A percentile compares a stretch with the other conserved stretches of the same genome.
phyloP scores from a whole-genome alignment of 2,888 invertebrate genomes.

The Capitulum mitella region DNA sequence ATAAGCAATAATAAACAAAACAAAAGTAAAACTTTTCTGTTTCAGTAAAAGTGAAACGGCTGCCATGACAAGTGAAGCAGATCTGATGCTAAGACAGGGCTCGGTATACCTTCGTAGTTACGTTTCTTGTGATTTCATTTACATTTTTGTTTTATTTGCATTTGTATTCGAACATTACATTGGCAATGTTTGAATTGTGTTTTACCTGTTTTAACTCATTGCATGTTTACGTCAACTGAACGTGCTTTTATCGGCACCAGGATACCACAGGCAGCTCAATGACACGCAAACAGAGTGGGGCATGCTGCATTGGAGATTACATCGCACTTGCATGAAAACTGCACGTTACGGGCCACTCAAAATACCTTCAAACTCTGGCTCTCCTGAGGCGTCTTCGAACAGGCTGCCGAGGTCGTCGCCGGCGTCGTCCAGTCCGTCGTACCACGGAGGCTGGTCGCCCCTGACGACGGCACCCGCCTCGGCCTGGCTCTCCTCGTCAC shows the following conservation, averaged over 20 bases:
- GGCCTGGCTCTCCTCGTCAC: not conserved
- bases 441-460: not conserved
- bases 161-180: too few species aligned
- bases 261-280: too few species aligned
- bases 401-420: not conserved
- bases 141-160: not conserved
- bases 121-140: too few species aligned
- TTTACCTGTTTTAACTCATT: too few species aligned
- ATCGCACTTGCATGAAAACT: too few species aligned
- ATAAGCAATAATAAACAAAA: too few species aligned
- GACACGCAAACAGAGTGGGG: not conserved
- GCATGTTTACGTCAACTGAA: not conserved
- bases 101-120: too few species aligned
- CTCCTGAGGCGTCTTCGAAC: constrained; percentile 18
- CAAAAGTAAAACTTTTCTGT: too few species aligned
- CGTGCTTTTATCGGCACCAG: not conserved
- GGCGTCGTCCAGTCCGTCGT: not conserved
- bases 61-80: too few species aligned
- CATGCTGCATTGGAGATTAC: too few species aligned
- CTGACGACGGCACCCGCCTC: not conserved
- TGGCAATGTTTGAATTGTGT: not conserved
- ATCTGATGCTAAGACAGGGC: too few species aligned
- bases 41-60: too few species aligned
- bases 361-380: constrained; percentile 28
- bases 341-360: not conserved